Conservation (phyloP, 2,888 invertebrate genomes). For the Dryobotodes eremita region DNA sequence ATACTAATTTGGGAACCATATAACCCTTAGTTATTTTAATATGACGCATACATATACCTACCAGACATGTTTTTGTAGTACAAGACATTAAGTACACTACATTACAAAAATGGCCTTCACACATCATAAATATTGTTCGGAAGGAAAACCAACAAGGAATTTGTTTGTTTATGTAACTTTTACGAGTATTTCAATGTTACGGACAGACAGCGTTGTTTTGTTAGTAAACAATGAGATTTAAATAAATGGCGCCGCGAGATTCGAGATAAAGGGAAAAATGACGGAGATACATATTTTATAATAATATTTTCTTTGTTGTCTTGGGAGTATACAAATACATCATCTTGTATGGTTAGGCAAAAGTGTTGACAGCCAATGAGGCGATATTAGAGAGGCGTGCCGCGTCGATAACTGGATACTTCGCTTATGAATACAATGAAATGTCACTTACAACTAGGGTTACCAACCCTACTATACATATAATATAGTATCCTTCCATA, state of each 20-base stretch:
- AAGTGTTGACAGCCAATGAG: constrained; percentile 23
- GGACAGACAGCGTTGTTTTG: constrained; percentile 49
- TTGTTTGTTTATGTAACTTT: constrained; percentile 62
- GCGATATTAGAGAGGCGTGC: background rate
- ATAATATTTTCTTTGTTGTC: constrained; percentile 43
- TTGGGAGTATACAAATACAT: constrained; percentile 1
- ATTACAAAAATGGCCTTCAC: constrained; percentile 35
- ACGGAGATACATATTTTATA: constrained; percentile 21
- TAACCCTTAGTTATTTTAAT: constrained; percentile 2
- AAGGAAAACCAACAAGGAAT: constrained; percentile 59
- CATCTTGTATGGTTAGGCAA: background rate
- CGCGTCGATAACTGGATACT: background rate
- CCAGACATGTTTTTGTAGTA: background rate
- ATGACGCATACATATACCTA: background rate
- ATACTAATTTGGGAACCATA: background rate
- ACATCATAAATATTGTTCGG: constrained; percentile 52
- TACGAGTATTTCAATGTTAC: constrained; percentile 60
- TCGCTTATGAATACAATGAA: background rate
- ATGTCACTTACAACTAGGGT: background rate
- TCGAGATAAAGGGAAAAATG: constrained; percentile 48
- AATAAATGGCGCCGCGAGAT: constrained; percentile 49
- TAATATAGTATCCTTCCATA: too few relatives aligned
- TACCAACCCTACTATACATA: too few relatives aligned
- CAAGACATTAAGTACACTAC: background rate
- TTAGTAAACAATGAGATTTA: constrained; percentile 60